Conservation (phyloP, 2,888 invertebrate species). For the Coenonympha arcania region DNA sequence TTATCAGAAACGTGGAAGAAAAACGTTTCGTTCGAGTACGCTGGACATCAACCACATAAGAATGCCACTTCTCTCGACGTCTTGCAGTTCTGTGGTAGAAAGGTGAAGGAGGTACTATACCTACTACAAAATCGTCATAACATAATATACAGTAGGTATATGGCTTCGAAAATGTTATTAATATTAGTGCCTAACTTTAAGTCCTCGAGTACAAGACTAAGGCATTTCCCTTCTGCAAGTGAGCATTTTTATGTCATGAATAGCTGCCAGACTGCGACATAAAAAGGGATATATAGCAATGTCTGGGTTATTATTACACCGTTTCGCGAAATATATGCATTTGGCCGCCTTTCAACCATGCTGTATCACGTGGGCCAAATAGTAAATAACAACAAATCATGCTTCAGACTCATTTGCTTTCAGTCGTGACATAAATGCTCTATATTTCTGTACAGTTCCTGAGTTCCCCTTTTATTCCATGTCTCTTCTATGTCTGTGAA, state of each 20-base stretch:
- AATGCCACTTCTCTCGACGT: too few relatives aligned
- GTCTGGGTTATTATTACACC: constrained; percentile 58
- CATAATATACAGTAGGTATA: too few relatives aligned
- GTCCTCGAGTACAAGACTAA: background rate
- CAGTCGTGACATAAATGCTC: background rate
- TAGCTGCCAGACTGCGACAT: constrained; percentile 25
- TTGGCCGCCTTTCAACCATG: constrained; percentile 62
- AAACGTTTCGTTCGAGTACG: too few relatives aligned
- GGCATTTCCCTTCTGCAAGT: constrained; percentile 16
- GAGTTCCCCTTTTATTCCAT: too few relatives aligned
- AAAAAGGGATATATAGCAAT: constrained; percentile 37
- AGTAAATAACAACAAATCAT: constrained; percentile 21
- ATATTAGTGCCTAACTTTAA: too few relatives aligned
- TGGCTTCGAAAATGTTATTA: too few relatives aligned
- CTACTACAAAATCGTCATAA: too few relatives aligned
- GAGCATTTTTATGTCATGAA: constrained; percentile 17
- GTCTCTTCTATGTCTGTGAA: too few relatives aligned
- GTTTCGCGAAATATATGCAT: constrained; percentile 63
- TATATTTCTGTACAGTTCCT: background rate
- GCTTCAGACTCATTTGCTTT: background rate
- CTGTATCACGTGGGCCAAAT: constrained; percentile 49
- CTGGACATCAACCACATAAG: too few relatives aligned
- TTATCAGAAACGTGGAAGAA: too few relatives aligned
- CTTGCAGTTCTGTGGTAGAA: too few relatives aligned
- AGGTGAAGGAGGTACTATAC: too few relatives aligned